Percentiles rank a stretch among this genome's conserved stretches.
phyloP scores from a whole-genome alignment of 2,113 vertebrate species.

The Crocuta crocuta region DNA sequence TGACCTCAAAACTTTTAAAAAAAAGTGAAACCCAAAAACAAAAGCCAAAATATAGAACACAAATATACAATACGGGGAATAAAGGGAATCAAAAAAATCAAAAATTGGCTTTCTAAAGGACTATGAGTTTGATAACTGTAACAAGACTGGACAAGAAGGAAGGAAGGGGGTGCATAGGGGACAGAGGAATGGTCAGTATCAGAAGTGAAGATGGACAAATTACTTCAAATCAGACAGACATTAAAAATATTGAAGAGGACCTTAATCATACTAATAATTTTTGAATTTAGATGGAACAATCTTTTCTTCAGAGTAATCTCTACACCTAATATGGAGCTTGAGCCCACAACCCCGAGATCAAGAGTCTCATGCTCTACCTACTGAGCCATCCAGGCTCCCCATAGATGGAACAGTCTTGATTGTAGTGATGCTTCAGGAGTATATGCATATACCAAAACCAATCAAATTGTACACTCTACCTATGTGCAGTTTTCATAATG shows the following conservation, averaged over 20 bases:
- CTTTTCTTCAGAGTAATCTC: background rate
- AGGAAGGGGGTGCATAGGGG: background rate
- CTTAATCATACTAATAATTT: background rate
- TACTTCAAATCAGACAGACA: background rate
- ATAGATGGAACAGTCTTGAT: background rate
- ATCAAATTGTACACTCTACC: background rate
- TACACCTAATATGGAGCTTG: background rate
- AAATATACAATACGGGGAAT: background rate
- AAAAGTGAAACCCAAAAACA: conserved; percentile 7
- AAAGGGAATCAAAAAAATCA: background rate
- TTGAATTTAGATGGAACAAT: background rate
- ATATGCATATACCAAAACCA: background rate
- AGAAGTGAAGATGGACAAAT: background rate
- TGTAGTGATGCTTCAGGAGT: background rate
- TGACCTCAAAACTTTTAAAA: background rate
- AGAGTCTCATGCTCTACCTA: background rate
- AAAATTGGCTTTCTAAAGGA: background rate
- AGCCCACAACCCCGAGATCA: background rate
- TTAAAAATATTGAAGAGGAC: background rate
- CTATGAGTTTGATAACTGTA: background rate
- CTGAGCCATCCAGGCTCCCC: background rate
- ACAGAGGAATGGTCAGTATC: background rate
- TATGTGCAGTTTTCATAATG: background rate
- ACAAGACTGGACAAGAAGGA: background rate
- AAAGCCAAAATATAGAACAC: conserved; percentile 9